Base-by-base conservation (phyloP, 2,888 invertebrate genomes). In the Trichopria drosophilae region DNA sequence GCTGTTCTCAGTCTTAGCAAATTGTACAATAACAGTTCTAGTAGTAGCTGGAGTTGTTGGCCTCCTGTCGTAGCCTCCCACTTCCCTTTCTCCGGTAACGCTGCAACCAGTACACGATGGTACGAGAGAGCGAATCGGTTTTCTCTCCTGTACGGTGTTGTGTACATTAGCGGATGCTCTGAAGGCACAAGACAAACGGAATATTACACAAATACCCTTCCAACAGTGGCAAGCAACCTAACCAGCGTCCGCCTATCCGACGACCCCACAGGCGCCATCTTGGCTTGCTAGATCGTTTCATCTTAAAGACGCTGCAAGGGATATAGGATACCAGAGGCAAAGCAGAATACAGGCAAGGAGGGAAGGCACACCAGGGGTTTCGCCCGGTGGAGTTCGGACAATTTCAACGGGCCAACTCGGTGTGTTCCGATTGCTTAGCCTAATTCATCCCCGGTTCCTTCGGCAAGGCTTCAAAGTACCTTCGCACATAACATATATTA, bases 1-100 rank as follows among this genome's bases (percentile, higher is more conserved):
- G 57, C 55, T 59, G 57, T 61, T 65, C 66, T 69, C 60, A 63
- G 69, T 69, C 68, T 71, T 69, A 65, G 73, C 71, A 75, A 75
- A 75, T 75, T 75, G 74, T 75, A 75, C 73, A 75, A 75, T 75
- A 75, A 75, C 75, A 75, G 74, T 74, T 68, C 66, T 68, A 64
- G 70, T 62, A 65, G 72, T 62, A 58, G 60, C 61, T 64, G 58
- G 52, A 58, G 62, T 63, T 61, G 64, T 61, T 54, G 58, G 56
- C 60, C 56, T 58, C 65, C 60, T 65, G 63, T 66, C 61, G 61
- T 60, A 48, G 59, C 57, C 46, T 55, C 48, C 53, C 52, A 45
- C 50, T 52, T 57, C 57, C 47, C 56, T 52, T 51, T 54, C 59
- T 51, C 55, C 51, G n/a, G n/a, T n/a, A n/a, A n/a, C n/a, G n/a